Conservation (phyloP, 2,888 invertebrate species). For the Oxytorus armatus region DNA sequence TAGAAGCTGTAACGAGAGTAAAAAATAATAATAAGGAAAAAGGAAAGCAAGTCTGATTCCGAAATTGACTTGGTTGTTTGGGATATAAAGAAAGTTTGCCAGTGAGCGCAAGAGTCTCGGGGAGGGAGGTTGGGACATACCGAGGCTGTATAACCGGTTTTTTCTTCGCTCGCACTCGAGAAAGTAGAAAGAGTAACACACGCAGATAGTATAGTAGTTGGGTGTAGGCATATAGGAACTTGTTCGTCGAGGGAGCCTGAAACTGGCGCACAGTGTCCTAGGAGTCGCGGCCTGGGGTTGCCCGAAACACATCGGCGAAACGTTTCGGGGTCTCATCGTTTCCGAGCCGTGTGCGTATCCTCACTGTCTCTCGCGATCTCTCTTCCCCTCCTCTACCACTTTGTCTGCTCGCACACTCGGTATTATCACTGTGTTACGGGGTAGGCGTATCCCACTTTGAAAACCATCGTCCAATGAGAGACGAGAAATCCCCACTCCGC, state of each 20-base stretch:
- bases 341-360: conserved; percentile 46
- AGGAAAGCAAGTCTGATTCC: conserved; percentile 8
- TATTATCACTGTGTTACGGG: conserved; percentile 69
- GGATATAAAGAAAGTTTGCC: conserved; percentile 32
- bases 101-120: conserved; percentile 14
- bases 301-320: conserved; percentile 35
- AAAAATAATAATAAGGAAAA: conserved; percentile 10
- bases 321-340: conserved; percentile 42
- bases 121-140: conserved; percentile 2
- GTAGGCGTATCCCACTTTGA: conserved; percentile 80
- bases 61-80: conserved; percentile 39
- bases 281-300: conserved; percentile 13
- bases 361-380: conserved; percentile 39
- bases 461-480: conserved; percentile 78
- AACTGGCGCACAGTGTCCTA: neutral
- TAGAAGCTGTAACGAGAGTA: neutral
- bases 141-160: conserved; percentile 55
- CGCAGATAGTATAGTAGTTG: neutral
- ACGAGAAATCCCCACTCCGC: conserved; percentile 78
- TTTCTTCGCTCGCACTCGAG: conserved; percentile 51
- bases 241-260: conserved; percentile 43
- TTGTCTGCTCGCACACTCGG: conserved; percentile 11
- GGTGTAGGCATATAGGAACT: conserved; percentile 37
- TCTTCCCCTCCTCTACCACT: conserved; percentile 27
- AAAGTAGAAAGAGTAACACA: conserved; percentile 26